Conservation (phyloP, 2,797 vertebrate species). For the Pteropus rufus region DNA sequence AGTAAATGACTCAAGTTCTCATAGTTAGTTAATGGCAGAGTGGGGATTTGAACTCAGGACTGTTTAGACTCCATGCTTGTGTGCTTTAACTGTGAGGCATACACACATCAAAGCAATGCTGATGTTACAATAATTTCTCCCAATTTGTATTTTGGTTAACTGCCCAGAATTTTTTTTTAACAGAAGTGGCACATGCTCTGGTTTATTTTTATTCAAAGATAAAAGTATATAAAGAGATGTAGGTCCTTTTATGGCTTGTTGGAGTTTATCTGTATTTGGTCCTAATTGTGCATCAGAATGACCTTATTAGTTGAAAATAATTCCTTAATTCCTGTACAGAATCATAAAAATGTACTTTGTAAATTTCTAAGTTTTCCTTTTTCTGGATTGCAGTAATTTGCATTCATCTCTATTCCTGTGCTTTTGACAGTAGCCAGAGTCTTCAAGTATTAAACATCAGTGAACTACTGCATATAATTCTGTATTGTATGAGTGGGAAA, state of each 20-base stretch:
- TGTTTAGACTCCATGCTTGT: not conserved
- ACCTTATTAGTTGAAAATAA: constrained; percentile 24
- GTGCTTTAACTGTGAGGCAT: not conserved
- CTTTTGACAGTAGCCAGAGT: not conserved
- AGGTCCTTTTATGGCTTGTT: constrained; percentile 36
- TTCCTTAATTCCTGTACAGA: not conserved
- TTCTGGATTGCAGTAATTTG: not conserved
- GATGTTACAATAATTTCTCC: not conserved
- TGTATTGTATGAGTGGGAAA: not conserved
- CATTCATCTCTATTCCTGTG: not conserved
- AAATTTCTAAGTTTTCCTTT: constrained; percentile 15
- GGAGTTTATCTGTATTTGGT: constrained; percentile 32
- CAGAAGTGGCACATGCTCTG: not conserved
- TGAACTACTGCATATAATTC: not conserved
- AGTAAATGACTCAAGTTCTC: not conserved
- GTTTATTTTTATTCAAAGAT: constrained; percentile 60
- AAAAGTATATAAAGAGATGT: not conserved
- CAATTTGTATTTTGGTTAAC: constrained; percentile 1
- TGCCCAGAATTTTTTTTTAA: not conserved
- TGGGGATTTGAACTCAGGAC: not conserved
- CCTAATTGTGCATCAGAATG: not conserved
- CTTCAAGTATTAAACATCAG: not conserved
- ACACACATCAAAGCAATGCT: not conserved
- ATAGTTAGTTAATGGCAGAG: not conserved
- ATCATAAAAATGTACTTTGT: not conserved